Conservation (phyloP, 2,113 vertebrate genomes). For the Brachypteracias leptosomus region DNA sequence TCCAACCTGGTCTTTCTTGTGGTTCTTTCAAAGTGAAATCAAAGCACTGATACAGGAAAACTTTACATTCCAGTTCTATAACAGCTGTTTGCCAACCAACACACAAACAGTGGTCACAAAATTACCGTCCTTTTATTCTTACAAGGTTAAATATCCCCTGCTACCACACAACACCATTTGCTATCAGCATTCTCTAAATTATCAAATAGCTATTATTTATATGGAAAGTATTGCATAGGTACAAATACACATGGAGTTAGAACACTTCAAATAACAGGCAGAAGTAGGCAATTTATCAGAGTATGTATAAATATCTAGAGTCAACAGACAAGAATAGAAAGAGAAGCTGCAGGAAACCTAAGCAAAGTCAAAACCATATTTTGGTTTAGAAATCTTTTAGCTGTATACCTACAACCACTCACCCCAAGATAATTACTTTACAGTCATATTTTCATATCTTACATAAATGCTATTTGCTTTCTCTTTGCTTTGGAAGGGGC, state of each 20-base stretch:
- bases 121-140: background rate
- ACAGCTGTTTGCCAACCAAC: background rate
- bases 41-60: background rate
- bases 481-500: background rate
- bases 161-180: background rate
- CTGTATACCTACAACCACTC: fast-evolving
- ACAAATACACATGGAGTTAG: background rate
- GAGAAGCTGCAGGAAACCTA: background rate
- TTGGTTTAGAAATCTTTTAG: background rate
- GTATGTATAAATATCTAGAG: background rate
- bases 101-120: background rate
- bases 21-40: background rate
- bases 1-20: background rate
- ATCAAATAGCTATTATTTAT: background rate
- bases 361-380: background rate
- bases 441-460: background rate
- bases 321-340: background rate
- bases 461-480: background rate
- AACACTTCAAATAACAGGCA: background rate
- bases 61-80: background rate
- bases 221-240: background rate
- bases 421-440: background rate
- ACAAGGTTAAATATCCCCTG: background rate
- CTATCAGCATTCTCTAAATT: background rate
- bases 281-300: background rate